phyloP scores from a whole-genome alignment of 1,140 invertebrate species.

The Drosophila pandora region DNA sequence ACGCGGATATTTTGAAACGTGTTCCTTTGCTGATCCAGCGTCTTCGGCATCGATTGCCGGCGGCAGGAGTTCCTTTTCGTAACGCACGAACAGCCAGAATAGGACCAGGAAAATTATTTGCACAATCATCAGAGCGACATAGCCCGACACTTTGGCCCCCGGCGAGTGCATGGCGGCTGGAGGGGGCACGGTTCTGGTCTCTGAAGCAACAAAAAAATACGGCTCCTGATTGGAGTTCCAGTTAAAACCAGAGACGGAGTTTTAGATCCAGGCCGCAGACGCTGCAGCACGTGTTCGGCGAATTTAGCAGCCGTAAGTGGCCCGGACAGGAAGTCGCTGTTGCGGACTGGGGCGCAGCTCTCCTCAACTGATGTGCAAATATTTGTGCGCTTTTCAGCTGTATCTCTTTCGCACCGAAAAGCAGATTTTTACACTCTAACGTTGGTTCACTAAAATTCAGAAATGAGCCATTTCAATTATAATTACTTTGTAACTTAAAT shows the following conservation, averaged over 20 bases:
- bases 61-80: constrained; percentile 73
- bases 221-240: constrained; percentile 54
- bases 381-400: constrained; percentile 44
- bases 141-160: constrained; percentile 75
- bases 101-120: constrained; percentile 83
- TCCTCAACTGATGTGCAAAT: constrained; percentile 44
- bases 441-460: not conserved
- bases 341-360: not conserved
- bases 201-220: constrained; percentile 16
- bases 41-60: constrained; percentile 61
- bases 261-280: constrained; percentile 60
- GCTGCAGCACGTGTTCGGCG: constrained; percentile 68
- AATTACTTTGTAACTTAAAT: not conserved
- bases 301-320: constrained; percentile 58
- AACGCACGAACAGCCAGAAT: constrained; percentile 83
- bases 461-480: not conserved
- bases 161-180: constrained; percentile 74
- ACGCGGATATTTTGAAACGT: constrained; percentile 83
- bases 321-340: constrained; percentile 62
- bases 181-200: not conserved
- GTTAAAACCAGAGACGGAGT: constrained; percentile 13
- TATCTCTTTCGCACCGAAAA: constrained; percentile 13
- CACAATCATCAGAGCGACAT: constrained; percentile 79
- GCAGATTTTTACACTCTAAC: constrained; percentile 10
- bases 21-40: constrained; percentile 73